phyloP scores from a whole-genome alignment of 2,888 invertebrate species.

The Apantesis nais region DNA sequence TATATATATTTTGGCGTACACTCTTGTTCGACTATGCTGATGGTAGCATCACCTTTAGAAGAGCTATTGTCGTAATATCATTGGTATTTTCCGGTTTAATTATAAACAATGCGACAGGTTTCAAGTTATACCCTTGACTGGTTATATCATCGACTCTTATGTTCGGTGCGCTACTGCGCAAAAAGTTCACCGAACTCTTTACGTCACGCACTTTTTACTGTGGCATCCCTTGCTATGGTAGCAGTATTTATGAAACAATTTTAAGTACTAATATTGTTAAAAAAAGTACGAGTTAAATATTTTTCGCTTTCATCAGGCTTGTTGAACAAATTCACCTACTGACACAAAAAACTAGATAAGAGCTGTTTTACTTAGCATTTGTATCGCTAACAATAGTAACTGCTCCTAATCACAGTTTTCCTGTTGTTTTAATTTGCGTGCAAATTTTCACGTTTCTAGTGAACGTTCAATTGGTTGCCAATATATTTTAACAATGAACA shows the following conservation, averaged over 20 bases:
- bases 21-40: background rate
- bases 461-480: slow-evolving; percentile 56
- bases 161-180: slow-evolving; percentile 61
- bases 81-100: slow-evolving; percentile 50
- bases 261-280: background rate
- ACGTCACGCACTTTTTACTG: slow-evolving; percentile 27
- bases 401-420: slow-evolving; percentile 54
- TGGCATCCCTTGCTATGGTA: slow-evolving; percentile 22
- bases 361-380: slow-evolving; percentile 57
- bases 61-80: slow-evolving; percentile 6
- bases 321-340: slow-evolving; percentile 72
- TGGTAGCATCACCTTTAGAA: slow-evolving; percentile 2
- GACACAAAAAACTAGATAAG: slow-evolving; percentile 66
- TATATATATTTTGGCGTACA: no score
- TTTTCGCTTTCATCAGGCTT: slow-evolving; percentile 59
- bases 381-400: slow-evolving; percentile 46
- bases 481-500: slow-evolving; percentile 51
- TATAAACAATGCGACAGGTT: slow-evolving; percentile 63
- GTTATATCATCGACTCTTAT: slow-evolving; percentile 65
- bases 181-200: slow-evolving; percentile 71
- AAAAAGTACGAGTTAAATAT: slow-evolving; percentile 27
- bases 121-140: slow-evolving; percentile 67
- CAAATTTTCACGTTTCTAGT: slow-evolving; percentile 43
- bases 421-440: slow-evolving; percentile 49
- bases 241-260: background rate